Evolutionary conservation across 2,113 vertebrate species (phyloP).

Genomic region (Silurus meridionalis): DNA sequence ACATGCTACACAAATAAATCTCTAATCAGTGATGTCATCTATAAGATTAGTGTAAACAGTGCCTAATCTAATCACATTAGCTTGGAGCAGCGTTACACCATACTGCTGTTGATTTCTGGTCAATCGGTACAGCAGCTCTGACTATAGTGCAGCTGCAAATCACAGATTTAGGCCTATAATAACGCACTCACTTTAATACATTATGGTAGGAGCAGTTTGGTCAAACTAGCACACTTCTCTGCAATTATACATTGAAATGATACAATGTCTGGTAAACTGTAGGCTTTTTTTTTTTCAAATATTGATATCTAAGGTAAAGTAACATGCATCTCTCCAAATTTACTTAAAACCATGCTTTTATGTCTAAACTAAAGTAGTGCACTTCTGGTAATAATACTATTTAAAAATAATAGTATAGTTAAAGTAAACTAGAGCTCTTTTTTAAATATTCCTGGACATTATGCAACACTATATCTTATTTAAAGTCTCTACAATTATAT

Average conservation of each 20-base stretch:
- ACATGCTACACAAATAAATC: conserved; percentile 18
- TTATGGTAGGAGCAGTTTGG: not conserved
- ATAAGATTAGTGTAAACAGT: conserved; percentile 15
- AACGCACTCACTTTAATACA: not conserved
- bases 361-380: not conserved
- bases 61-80: conserved; percentile 7
- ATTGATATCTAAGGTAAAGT: not conserved
- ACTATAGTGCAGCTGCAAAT: not conserved
- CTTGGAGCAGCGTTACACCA: not conserved
- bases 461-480: too few species aligned
- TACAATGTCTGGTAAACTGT: too few species aligned
- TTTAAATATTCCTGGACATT: too few species aligned
- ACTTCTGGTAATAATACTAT: too few species aligned
- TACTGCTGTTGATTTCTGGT: not conserved
- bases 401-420: too few species aligned
- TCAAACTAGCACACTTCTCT: not conserved
- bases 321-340: not conserved
- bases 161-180: not conserved
- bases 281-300: too few species aligned
- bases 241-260: not conserved
- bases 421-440: too few species aligned
- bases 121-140: not conserved
- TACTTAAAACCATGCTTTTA: not conserved
- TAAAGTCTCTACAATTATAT: too few species aligned
- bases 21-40: conserved; percentile 34